These are phyloP conservation scores for Cassiopea xamachana DNA, from an alignment of 30 jellyfish, hydroid and myxozoan genomes.

Conservation along the genomic window DNA sequence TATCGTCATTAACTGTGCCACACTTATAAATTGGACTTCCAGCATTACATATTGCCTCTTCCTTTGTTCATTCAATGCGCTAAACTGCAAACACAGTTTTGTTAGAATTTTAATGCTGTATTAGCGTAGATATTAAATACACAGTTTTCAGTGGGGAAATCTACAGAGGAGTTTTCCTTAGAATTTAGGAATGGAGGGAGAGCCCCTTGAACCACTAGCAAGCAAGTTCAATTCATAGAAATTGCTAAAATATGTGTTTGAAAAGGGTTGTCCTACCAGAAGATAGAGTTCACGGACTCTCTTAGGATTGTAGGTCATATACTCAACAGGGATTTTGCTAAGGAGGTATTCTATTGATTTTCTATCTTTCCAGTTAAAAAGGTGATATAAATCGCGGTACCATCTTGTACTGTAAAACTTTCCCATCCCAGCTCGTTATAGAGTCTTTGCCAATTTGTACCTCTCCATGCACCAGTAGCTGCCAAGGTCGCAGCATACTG, in stretches of 20 bases:
- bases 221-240: background rate
- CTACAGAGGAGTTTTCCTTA: background rate
- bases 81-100: conserved; percentile 20
- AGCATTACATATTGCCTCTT: background rate
- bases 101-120: background rate
- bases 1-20: conserved; percentile 43
- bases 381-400: conserved; percentile 40
- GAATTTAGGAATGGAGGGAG: conserved; percentile 8
- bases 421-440: conserved; percentile 34
- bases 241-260: conserved; percentile 29
- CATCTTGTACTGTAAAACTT: conserved; percentile 39
- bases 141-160: background rate
- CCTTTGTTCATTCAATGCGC: background rate
- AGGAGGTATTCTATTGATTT: conserved; percentile 29
- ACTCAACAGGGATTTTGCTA: conserved; percentile 17
- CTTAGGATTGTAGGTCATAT: conserved; percentile 9
- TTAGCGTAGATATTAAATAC: background rate
- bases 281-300: conserved; percentile 21
- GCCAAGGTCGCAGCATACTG: conserved; percentile 64
- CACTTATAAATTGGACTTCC: conserved; percentile 39
- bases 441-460: conserved; percentile 4
- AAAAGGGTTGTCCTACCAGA: conserved; percentile 35
- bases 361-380: conserved; percentile 30
- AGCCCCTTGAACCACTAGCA: background rate
- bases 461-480: conserved; percentile 9